Conservation (phyloP, 2,113 vertebrate species). For the Eclectus roratus region DNA sequence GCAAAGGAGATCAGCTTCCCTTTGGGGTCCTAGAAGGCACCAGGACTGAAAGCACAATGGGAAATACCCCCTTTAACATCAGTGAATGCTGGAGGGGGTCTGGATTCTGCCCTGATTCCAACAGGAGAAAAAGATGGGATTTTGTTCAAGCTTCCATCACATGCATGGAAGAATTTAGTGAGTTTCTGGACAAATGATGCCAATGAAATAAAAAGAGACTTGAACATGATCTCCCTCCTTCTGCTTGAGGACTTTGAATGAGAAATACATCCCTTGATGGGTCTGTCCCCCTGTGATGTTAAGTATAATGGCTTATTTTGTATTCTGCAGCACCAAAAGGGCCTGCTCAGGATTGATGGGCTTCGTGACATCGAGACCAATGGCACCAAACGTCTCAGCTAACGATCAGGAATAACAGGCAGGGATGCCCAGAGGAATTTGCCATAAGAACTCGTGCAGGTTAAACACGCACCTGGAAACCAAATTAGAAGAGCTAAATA, state of each 20-base stretch:
- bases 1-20: background rate
- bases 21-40: background rate
- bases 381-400: background rate
- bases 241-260: background rate
- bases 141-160: background rate
- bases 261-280: background rate
- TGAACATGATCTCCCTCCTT: background rate
- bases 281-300: background rate
- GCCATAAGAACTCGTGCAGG: background rate
- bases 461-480: background rate
- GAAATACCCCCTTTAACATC: background rate
- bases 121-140: background rate
- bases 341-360: background rate
- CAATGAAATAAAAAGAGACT: background rate
- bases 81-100: background rate
- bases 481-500: background rate
- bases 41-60: fast-evolving
- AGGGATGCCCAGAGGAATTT: background rate
- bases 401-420: fast-evolving
- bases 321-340: background rate
- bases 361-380: background rate
- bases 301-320: background rate
- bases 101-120: background rate
- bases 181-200: background rate
- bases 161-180: background rate